phyloP scores from a whole-genome alignment of 2,888 invertebrate genomes.

The Hymenopus coronatus region DNA sequence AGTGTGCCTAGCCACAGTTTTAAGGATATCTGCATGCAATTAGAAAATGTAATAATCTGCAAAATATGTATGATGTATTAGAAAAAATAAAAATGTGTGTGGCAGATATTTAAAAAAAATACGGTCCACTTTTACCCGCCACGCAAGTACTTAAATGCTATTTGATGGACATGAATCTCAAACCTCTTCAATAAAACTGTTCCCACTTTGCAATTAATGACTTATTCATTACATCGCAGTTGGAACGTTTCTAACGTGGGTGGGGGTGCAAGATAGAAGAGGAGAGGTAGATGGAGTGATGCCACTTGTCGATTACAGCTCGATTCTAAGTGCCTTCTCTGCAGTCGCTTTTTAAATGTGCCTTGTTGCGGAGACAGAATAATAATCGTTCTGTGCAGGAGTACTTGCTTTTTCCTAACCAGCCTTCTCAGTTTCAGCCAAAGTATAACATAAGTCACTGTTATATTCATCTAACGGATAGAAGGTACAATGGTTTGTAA shows the following conservation, averaged over 20 bases:
- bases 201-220: constrained; percentile 20
- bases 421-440: background rate
- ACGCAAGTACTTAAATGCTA: background rate
- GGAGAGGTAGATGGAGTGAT: background rate
- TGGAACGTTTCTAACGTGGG: background rate
- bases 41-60: too few relatives aligned
- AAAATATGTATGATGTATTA: too few relatives aligned
- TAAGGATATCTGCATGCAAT: too few relatives aligned
- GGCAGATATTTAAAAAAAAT: too few relatives aligned
- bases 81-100: too few relatives aligned
- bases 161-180: background rate
- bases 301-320: constrained; percentile 23
- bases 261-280: too few relatives aligned
- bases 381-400: background rate
- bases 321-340: constrained; percentile 15
- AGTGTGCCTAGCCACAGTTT: too few relatives aligned
- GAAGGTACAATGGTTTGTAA: too few relatives aligned
- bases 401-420: background rate
- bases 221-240: constrained; percentile 1
- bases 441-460: background rate
- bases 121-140: too few relatives aligned
- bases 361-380: background rate
- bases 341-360: constrained; percentile 13
- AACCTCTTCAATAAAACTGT: background rate
- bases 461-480: too few relatives aligned